These are phyloP conservation scores for Hydropsyche tenuis DNA, from an alignment of 1,140 invertebrate species.

Conservation along the genomic window DNA sequence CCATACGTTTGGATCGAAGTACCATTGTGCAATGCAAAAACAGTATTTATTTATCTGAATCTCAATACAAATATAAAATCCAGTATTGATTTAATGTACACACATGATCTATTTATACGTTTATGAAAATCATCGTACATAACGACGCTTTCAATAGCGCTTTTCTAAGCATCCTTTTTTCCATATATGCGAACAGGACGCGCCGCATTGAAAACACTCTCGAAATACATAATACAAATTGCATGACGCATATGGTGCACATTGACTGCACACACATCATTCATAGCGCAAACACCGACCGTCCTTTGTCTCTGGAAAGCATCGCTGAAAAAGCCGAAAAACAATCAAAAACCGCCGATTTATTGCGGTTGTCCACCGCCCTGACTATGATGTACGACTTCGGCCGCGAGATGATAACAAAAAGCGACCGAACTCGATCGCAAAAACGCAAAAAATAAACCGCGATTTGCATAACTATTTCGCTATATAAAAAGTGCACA, in stretches of 20 bases:
- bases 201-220: neutral
- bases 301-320: neutral
- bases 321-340: neutral
- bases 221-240: neutral
- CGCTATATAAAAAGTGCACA: no score
- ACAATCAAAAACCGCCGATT: neutral
- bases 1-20: no score
- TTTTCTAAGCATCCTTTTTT: neutral
- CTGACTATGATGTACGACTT: neutral
- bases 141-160: no score
- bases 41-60: no score
- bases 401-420: neutral
- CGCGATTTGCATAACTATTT: neutral
- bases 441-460: neutral
- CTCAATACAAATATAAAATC: no score
- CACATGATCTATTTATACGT: no score
- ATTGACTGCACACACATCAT: neutral
- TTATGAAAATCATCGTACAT: no score
- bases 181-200: neutral
- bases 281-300: neutral
- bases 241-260: slow-evolving; percentile 9
- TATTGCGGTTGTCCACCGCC: neutral
- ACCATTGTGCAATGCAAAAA: no score
- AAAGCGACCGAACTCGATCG: neutral
- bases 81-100: no score